Evolutionary conservation across 1,140 invertebrate species (phyloP).

Genomic region (Hypsibius dujardini): DNA sequence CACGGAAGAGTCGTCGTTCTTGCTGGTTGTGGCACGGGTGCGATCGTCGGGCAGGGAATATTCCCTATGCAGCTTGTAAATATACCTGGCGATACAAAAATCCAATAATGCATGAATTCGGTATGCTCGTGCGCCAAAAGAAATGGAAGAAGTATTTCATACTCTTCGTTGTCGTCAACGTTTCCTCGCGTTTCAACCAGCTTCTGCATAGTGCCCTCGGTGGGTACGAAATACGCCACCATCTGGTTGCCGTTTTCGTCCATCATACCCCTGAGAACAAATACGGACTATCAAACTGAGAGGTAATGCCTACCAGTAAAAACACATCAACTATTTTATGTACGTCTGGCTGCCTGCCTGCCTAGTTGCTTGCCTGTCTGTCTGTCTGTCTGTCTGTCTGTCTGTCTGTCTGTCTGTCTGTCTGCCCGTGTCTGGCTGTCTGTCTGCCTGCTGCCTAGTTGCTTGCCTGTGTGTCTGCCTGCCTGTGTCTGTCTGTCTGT

Average conservation of each 20-base stretch:
- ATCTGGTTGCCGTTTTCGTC: conserved; percentile 2
- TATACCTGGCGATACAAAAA: not conserved
- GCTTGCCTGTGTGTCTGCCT: not conserved
- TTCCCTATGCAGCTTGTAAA: conserved; percentile 14
- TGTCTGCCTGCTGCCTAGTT: too few species aligned
- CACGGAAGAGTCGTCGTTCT: not conserved
- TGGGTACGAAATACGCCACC: not conserved
- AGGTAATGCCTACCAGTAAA: too few species aligned
- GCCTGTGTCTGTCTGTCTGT: not conserved
- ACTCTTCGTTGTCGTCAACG: conserved; percentile 13
- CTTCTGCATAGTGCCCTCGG: not conserved
- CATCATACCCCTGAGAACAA: conserved; percentile 3
- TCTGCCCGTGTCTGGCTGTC: too few species aligned
- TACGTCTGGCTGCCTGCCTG: too few species aligned
- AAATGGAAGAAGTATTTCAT: not conserved
- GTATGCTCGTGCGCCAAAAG: too few species aligned
- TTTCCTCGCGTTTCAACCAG: not conserved
- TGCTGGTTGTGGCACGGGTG: not conserved
- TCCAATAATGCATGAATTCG: too few species aligned
- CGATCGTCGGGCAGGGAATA: not conserved
- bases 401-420: too few species aligned
- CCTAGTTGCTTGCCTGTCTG: too few species aligned
- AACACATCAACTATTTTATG: too few species aligned
- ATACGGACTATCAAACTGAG: not conserved
- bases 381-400: too few species aligned